These are phyloP conservation scores for Tryphoninae sp. DNA, from an alignment of 2,888 invertebrate genomes.

Conservation along the genomic window DNA sequence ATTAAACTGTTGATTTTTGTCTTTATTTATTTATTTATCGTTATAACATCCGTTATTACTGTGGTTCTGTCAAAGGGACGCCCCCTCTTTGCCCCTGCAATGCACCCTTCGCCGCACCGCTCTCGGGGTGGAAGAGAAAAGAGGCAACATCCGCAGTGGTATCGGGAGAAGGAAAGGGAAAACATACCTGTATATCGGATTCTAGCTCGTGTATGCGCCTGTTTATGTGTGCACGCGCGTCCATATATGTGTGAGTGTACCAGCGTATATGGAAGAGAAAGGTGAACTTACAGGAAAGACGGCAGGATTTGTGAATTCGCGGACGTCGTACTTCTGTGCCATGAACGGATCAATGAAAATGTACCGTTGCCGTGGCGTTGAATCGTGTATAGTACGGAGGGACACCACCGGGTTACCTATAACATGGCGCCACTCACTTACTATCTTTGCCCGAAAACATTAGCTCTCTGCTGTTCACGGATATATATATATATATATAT, in stretches of 20 bases:
- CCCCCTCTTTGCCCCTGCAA: slow-evolving; percentile 39
- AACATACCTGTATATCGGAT: slow-evolving; percentile 28
- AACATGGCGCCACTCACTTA: slow-evolving; percentile 74
- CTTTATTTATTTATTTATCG: neutral
- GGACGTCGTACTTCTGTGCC: slow-evolving; percentile 73
- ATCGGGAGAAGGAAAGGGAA: slow-evolving; percentile 59
- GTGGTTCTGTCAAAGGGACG: slow-evolving; percentile 2
- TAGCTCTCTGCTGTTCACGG: slow-evolving; percentile 21
- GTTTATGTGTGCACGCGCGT: neutral
- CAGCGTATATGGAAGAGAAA: slow-evolving; percentile 16
- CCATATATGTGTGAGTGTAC: slow-evolving; percentile 5
- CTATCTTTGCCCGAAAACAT: slow-evolving; percentile 66
- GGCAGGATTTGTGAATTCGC: slow-evolving; percentile 72
- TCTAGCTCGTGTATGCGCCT: neutral
- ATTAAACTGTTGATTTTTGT: neutral
- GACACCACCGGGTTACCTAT: slow-evolving; percentile 64
- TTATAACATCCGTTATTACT: neutral
- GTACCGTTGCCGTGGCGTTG: slow-evolving; percentile 66
- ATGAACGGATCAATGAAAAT: slow-evolving; percentile 80
- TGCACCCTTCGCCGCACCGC: slow-evolving; percentile 34
- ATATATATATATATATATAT: neutral
- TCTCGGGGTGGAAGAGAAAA: slow-evolving; percentile 31
- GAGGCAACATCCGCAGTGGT: slow-evolving; percentile 62
- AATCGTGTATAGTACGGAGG: slow-evolving; percentile 55
- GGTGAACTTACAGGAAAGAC: slow-evolving; percentile 54